Evolutionary conservation across 37 sponge, comb jelly and placozoan genomes (phyloP).

Genomic region (Hexactinellida sp.): DNA sequence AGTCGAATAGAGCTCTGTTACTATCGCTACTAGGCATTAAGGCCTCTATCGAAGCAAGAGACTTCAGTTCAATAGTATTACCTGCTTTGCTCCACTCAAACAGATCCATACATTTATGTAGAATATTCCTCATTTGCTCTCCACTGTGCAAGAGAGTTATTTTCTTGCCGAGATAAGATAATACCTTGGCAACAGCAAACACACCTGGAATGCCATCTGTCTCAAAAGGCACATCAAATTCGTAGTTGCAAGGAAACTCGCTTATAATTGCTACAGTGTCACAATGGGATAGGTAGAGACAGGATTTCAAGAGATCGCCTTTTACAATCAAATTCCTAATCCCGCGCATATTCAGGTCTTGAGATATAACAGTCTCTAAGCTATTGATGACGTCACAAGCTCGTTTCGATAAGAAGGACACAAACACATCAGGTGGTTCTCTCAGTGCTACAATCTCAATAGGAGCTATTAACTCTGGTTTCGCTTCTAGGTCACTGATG

Average conservation of each 20-base stretch:
- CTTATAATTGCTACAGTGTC: slow-evolving; percentile 46
- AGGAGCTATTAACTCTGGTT: background rate
- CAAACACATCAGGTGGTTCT: background rate
- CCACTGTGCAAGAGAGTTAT: slow-evolving; percentile 22
- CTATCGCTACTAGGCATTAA: background rate
- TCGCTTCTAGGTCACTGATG: slow-evolving; percentile 36
- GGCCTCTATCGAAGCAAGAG: background rate
- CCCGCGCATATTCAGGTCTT: slow-evolving; percentile 41
- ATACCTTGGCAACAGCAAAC: slow-evolving; percentile 39
- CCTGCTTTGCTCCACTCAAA: background rate
- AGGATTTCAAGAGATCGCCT: slow-evolving; percentile 39
- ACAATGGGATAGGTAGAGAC: slow-evolving; percentile 45
- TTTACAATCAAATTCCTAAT: slow-evolving; percentile 14
- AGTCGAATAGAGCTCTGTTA: slow-evolving; percentile 25
- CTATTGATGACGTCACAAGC: background rate
- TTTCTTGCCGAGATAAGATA: slow-evolving; percentile 37
- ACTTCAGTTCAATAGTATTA: background rate
- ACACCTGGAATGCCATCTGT: slow-evolving; percentile 74
- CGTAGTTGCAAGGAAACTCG: slow-evolving; percentile 43
- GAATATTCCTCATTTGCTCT: background rate
- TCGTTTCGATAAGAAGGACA: background rate
- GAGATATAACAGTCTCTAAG: slow-evolving; percentile 37
- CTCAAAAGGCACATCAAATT: slow-evolving; percentile 38
- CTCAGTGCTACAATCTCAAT: background rate
- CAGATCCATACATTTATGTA: background rate